Conservation (phyloP, 2,888 invertebrate species). For the Cosmia trapezina region DNA sequence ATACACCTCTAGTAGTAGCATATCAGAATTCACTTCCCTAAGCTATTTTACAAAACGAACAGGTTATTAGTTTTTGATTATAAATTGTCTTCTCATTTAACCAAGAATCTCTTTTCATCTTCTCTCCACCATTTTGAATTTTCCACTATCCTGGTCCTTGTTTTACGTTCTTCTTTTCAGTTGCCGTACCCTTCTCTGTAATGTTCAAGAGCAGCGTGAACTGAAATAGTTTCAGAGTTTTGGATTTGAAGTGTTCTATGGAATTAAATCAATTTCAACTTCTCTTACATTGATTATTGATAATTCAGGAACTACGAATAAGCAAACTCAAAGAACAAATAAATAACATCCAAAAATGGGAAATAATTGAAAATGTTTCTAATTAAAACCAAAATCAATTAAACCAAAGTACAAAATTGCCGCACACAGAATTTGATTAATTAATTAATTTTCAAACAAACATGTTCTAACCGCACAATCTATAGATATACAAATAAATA, state of each 20-base stretch:
- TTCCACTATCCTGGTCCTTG: background rate
- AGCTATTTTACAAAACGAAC: background rate
- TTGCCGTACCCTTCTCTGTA: too few relatives aligned
- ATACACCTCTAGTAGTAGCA: too few relatives aligned
- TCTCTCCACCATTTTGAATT: background rate
- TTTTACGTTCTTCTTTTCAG: background rate
- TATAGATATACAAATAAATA: background rate
- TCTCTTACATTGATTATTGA: background rate
- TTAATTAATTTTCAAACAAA: conserved; percentile 27
- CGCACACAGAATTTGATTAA: conserved; percentile 13
- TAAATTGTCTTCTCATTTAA: background rate
- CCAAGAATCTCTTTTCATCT: background rate
- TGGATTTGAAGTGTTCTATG: background rate
- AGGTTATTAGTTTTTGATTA: background rate
- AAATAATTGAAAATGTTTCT: conserved; percentile 17
- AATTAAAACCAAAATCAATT: conserved; percentile 2
- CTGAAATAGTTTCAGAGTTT: background rate
- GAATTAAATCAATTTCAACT: background rate
- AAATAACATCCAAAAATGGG: conserved; percentile 12
- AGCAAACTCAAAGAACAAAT: background rate
- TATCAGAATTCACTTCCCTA: background rate
- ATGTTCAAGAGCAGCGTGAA: background rate
- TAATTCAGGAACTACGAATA: background rate
- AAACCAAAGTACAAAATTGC: conserved; percentile 14
- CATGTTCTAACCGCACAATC: conserved; percentile 4